phyloP scores from a whole-genome alignment of 1,140 invertebrate genomes.

The Pinna nobilis region DNA sequence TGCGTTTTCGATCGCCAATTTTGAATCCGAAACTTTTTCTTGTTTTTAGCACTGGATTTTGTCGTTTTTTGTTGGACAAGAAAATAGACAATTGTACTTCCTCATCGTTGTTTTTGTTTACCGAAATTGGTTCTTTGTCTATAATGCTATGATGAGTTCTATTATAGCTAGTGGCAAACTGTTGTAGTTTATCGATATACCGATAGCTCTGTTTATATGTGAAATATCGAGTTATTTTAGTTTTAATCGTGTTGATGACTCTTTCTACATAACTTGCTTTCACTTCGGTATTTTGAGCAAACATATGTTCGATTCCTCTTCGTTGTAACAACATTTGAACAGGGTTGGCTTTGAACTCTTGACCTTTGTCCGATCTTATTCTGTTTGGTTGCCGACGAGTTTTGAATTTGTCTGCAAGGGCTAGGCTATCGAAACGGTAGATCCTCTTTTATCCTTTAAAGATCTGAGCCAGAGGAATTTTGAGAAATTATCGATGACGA shows the following conservation, averaged over 20 bases:
- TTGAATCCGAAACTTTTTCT: slow-evolving; percentile 16
- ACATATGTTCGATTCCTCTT: too few species aligned
- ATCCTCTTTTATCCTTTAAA: slow-evolving; percentile 19
- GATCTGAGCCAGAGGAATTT: slow-evolving; percentile 23
- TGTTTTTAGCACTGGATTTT: background rate
- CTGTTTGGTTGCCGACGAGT: slow-evolving; percentile 8
- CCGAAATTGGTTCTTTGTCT: background rate
- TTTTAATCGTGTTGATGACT: too few species aligned
- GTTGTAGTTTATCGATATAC: too few species aligned
- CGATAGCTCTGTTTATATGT: too few species aligned
- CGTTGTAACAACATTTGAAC: background rate
- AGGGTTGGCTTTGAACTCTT: slow-evolving; percentile 23
- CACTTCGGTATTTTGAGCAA: too few species aligned
- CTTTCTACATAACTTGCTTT: slow-evolving; percentile 30
- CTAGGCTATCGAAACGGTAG: background rate
- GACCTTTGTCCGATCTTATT: slow-evolving; percentile 21
- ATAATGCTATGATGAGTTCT: slow-evolving; percentile 12
- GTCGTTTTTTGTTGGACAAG: slow-evolving; percentile 12
- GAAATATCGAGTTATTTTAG: too few species aligned
- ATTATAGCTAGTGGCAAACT: slow-evolving; percentile 16
- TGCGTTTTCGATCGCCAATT: background rate
- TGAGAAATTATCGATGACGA: slow-evolving; percentile 26
- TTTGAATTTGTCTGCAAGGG: slow-evolving; percentile 12
- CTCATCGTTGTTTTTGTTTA: too few species aligned
- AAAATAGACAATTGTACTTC: background rate